These are phyloP conservation scores for Sclerurus mexicanus DNA, from an alignment of 2,113 vertebrate genomes.

Conservation along the genomic window DNA sequence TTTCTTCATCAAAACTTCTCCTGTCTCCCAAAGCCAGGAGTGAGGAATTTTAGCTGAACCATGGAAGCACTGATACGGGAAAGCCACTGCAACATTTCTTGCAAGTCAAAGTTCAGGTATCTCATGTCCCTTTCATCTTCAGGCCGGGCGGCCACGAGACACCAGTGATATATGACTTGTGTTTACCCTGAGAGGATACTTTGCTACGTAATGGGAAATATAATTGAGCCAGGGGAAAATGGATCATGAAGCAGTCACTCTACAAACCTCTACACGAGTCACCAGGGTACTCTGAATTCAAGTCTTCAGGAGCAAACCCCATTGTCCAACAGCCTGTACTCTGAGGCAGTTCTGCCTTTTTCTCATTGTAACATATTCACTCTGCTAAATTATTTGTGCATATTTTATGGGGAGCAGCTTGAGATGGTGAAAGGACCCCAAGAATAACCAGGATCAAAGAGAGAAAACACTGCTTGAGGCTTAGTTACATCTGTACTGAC, in stretches of 20 bases:
- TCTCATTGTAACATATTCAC: background rate
- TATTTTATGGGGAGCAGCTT: background rate
- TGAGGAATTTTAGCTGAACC: background rate
- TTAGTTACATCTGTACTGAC: background rate
- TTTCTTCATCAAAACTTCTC: background rate
- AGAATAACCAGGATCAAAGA: background rate
- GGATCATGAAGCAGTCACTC: background rate
- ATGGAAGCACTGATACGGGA: background rate
- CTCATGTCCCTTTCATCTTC: background rate
- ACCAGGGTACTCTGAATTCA: background rate
- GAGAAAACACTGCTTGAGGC: background rate
- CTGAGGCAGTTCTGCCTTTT: background rate
- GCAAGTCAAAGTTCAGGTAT: background rate
- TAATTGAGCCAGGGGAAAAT: background rate
- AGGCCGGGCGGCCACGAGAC: background rate
- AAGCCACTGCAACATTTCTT: background rate
- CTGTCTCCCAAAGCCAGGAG: background rate
- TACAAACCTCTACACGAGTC: background rate
- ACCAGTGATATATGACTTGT: background rate
- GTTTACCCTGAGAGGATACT: background rate
- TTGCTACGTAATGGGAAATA: background rate
- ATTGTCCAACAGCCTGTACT: background rate
- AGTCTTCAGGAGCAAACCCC: background rate
- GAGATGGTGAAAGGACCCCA: background rate
- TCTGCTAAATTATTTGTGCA: background rate